Evolutionary conservation across 2,113 vertebrate species (phyloP), one percentile per base, ranked within the genome.

Genomic region (Oceanites oceanicus): DNA sequence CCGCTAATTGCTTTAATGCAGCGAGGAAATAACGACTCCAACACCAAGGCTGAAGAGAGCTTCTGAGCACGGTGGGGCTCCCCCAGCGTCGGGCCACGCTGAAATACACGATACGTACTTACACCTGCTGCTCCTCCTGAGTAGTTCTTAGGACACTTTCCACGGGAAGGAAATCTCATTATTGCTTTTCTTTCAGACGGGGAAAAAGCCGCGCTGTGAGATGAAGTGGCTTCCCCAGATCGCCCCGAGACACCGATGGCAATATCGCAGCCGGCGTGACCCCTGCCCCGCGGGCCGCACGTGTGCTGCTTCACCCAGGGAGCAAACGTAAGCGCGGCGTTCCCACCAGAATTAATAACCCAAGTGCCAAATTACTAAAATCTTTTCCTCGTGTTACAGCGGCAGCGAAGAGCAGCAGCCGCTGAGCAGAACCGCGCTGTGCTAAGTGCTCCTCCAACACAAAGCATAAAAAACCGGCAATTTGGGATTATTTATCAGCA

Each of bases 71-170:
- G 0, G 13, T 68, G 58, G 49, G 72, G 16, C 86, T 62, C 63
- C 7, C 36, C 32, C 3, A 3, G 55, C 4, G 2, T 3, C 49
- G 3, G 3, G 26, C 75, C 49, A 23, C 0, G 0, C 45, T 30
- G 27, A 56, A 59, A 32, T 10, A 32, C 2, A 0, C 11, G 2
- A 15, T 2, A 20, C 2, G 0, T 3, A 4, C 45, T 44, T 7
- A 53, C 23, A 40, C 70, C 70, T 40, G 10, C 89, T 2, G 10
- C 56, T 62, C 9, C 73, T 77, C 32, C 68, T 2, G 36, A 42
- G 44, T 2, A 6, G 34, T 13, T 42, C 88, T 71, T 1, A 0
- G 66, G 71, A 76, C 32, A 4, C 36, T 40, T 86, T 36, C 59
- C 49, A 32, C 0, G 0, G 34, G 32, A 72, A 91, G 23, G 55